Evolutionary conservation across 2,888 invertebrate species (phyloP), one percentile per base, ranked within the genome.

Genomic region (Isotomurus palustris): DNA sequence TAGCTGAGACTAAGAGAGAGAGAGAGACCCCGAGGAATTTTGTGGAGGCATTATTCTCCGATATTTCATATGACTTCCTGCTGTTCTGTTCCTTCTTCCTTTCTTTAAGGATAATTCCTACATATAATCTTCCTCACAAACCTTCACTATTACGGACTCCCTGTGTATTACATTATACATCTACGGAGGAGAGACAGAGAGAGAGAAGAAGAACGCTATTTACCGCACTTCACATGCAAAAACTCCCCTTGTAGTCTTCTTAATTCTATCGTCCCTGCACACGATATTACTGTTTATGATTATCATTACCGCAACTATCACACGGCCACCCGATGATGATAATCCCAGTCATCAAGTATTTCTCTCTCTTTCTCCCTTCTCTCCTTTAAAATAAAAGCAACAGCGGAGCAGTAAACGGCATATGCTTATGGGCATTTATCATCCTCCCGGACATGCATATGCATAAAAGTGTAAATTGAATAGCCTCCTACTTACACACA

Each of bases 11-110:
- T n/a, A n/a, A n/a, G n/a, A 47, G 28, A 44, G 56, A 56, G 58
- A 48, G 44, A 38, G 57, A 58, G 53, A 62, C 56, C 56, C 58
- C 48, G 56, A 62, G 67, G 67, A 67, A 67, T 67, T 67, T 67
- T 64, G 67, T 64, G 67, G 67, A 66, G 57, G 64, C 60, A 67
- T 67, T 67, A 67, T 67, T 67, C 62, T 56, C 56, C 62, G 62
- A 67, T 67, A 67, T 67, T 67, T 67, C 67, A 67, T 62, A 60
- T 60, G 62, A 62, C 58, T 61, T 56, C 58, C 58, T 61, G 61
- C 64, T 53, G 48, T 48, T 49, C 48, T 52, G n/a, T 49, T 58
- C 50, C 35, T 32, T 43, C 49, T 40, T 25, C 40, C 10, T 40
- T 32, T 27, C 51, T 43, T 40, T 32, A 27, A 40, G 48, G 56